Conservation (phyloP, 2,113 vertebrate species). For the Leucosticte australis region DNA sequence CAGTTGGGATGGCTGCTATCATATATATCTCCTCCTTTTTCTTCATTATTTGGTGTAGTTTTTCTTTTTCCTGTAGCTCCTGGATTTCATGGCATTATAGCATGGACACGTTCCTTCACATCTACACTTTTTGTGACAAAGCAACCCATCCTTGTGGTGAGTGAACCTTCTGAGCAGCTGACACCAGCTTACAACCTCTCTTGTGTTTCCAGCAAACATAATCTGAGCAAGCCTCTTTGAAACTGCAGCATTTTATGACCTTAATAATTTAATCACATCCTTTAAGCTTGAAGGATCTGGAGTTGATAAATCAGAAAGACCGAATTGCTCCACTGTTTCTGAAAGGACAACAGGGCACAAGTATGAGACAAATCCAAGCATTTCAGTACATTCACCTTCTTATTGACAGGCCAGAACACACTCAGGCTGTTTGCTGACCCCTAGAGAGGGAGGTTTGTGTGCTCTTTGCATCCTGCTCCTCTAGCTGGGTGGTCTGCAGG, state of each 20-base stretch:
- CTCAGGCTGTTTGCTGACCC: background rate
- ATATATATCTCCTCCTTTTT: background rate
- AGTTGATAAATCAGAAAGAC: background rate
- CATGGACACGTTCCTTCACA: background rate
- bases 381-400: background rate
- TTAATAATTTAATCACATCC: background rate
- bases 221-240: background rate
- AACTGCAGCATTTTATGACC: background rate
- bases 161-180: background rate
- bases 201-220: background rate
- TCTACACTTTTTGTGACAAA: background rate
- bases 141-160: background rate
- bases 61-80: background rate
- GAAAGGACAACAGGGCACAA: background rate
- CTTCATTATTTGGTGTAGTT: background rate
- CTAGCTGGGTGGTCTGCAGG: background rate
- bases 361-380: background rate
- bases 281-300: background rate
- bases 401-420: background rate
- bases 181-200: background rate
- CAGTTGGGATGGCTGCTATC: background rate
- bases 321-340: background rate
- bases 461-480: background rate
- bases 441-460: background rate
- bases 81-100: background rate